Conservation (phyloP, 1,140 invertebrate genomes). For the Steinernema feltiae region DNA sequence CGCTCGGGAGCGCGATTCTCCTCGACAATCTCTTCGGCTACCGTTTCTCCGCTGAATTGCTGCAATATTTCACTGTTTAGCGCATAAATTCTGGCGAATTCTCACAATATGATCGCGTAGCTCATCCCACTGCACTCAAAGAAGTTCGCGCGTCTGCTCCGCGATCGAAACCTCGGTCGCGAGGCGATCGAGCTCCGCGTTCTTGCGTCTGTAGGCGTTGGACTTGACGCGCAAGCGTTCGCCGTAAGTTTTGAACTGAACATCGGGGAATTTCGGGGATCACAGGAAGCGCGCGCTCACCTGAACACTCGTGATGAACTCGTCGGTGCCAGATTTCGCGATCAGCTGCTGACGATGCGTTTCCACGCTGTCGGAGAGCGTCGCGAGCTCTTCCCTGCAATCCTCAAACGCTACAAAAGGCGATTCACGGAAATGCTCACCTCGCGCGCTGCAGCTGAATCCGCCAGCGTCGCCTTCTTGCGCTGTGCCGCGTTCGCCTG, state of each 20-base stretch:
- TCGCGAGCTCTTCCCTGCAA: not conserved
- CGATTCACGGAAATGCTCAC: not conserved
- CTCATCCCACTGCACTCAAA: not conserved
- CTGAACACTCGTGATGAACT: constrained; percentile 13
- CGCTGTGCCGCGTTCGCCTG: constrained; percentile 10
- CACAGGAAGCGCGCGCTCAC: not conserved
- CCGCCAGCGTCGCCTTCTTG: constrained; percentile 6
- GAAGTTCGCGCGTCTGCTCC: not conserved
- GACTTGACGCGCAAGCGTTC: not conserved
- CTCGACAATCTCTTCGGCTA: too few species aligned
- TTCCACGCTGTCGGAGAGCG: not conserved
- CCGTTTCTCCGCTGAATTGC: too few species aligned
- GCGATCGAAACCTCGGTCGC: not conserved
- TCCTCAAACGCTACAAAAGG: not conserved
- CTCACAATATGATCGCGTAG: not conserved
- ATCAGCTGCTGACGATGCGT: not conserved
- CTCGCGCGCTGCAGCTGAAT: not conserved
- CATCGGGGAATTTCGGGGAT: not conserved
- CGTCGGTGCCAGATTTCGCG: constrained; percentile 6
- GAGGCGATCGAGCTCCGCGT: constrained; percentile 2
- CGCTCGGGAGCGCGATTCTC: too few species aligned
- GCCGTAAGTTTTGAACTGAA: constrained; percentile 19
- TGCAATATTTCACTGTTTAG: too few species aligned
- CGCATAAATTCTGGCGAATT: too few species aligned
- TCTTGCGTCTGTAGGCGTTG: constrained; percentile 2